These are phyloP conservation scores for Galagoides demidoff DNA, from an alignment of 2,797 vertebrate species.

Conservation along the genomic window DNA sequence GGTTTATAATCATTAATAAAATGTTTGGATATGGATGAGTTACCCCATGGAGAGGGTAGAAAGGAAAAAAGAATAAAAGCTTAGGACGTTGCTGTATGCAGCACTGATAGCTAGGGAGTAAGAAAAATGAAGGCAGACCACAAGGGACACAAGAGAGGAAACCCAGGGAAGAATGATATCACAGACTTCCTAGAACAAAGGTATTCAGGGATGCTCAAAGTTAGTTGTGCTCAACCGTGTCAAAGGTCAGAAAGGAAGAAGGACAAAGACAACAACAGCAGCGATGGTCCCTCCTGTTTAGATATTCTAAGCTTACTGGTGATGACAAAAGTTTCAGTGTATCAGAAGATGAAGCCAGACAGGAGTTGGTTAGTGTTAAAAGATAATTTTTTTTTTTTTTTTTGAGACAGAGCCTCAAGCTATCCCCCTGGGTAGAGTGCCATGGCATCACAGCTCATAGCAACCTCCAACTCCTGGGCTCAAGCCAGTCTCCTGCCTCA, in stretches of 20 bases:
- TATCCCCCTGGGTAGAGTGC: too few relatives aligned
- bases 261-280: neutral
- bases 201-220: neutral
- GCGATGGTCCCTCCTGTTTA: neutral
- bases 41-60: neutral
- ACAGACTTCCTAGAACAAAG: neutral
- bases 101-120: neutral
- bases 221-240: neutral
- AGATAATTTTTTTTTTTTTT: too few relatives aligned
- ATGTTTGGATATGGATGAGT: neutral
- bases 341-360: neutral
- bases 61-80: constrained; percentile 1
- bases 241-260: neutral
- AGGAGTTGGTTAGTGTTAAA: neutral
- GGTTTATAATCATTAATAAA: constrained; percentile 22
- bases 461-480: too few relatives aligned
- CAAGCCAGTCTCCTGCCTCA: too few relatives aligned
- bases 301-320: neutral
- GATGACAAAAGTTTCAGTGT: neutral
- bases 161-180: neutral
- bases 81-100: neutral
- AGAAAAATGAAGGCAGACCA: neutral
- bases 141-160: neutral
- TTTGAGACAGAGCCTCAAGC: too few relatives aligned
- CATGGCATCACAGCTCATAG: too few relatives aligned